Evolutionary conservation across 1,140 invertebrate genomes (phyloP), one percentile per base, ranked within the genome.

Genomic region (Rhyacophila brunnea): DNA sequence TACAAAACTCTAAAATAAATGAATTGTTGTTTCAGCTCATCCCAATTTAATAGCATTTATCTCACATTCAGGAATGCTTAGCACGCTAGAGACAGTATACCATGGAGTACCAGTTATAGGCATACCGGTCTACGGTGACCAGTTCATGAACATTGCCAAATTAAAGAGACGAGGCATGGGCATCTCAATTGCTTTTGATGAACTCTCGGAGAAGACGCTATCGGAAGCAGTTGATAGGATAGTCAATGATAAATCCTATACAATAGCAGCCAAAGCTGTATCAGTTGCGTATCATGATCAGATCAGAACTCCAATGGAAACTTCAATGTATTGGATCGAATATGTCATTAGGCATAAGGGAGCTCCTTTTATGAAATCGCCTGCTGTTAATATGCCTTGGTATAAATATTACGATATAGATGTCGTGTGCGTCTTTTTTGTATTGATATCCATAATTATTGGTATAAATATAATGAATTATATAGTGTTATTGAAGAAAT

Each of bases 51-150:
- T 75, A 58, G 73, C 74, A 0, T 85, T 89, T 58, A 81, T 88
- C 17, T 83, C 80, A 6, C 85, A 87, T 59, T 83, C 85, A 34
- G 85, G 85, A 1, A 68, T 81, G 11, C 75, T 85, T 48, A 80
- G 85, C 46, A 75, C 80, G 0, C 77, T 82, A 56, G 86, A 88
- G 66, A 79, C 83, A 4, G 73, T 86, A 0, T 78, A 83, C 66
- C 73, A 83, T 60, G 83, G 78, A 9, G 79, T 86, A 7, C 85
- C 86, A n/a, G 71, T 87, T 56, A 68, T 88, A 15, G 83, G 80
- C 3, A 78, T 87, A 44, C 86, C 87, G 17, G 68, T 88, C 50
- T 83, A 81, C 53, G 72, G 73, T 11, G 82, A 85, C 68, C 84
- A 87, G 60, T 62, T 52, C 3, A 56, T 45, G 0, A 77, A 77